Percentiles rank a stretch among this genome's conserved stretches.
Conservation (phyloP, 2,113 vertebrate genomes). For the Phrynosoma platyrhinos region DNA sequence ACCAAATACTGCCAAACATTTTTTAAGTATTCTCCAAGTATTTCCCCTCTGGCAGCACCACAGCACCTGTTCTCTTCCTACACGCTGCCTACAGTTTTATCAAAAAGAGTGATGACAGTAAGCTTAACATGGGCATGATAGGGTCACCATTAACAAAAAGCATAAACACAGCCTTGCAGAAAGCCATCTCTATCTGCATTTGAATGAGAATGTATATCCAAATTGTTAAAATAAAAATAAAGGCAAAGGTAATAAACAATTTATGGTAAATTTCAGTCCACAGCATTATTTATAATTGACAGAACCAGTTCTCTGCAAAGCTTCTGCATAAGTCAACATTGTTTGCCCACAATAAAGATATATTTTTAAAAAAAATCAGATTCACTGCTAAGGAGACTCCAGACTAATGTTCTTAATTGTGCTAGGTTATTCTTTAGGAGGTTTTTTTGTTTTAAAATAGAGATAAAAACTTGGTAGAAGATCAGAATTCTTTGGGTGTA, state of each 20-base stretch:
- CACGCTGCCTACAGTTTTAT: slow-evolving; percentile 6
- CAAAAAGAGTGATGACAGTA: not conserved
- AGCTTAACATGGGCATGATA: not conserved
- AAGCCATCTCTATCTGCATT: not conserved
- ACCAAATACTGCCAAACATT: not conserved
- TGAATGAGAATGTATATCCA: not conserved
- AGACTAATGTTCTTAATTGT: too few relatives aligned
- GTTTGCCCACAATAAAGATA: not conserved
- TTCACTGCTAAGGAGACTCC: not conserved
- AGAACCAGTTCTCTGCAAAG: not conserved
- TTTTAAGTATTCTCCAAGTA: not conserved
- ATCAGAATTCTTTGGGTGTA: too few relatives aligned
- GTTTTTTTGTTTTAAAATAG: too few relatives aligned
- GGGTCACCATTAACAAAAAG: slow-evolving; percentile 2
- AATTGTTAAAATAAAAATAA: not conserved
- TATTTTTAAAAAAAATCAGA: not conserved
- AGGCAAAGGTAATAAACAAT: not conserved
- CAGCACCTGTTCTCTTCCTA: slow-evolving; percentile 21
- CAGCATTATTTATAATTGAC: not conserved
- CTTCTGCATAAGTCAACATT: not conserved
- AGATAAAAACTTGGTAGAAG: too few relatives aligned
- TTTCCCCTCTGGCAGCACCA: not conserved
- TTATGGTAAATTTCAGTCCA: not conserved
- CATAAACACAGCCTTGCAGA: not conserved
- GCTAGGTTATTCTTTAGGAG: too few relatives aligned